Evolutionary conservation across 2,113 vertebrate species (phyloP), one percentile per base, ranked within the genome.

Genomic region (Nasalis larvatus): DNA sequence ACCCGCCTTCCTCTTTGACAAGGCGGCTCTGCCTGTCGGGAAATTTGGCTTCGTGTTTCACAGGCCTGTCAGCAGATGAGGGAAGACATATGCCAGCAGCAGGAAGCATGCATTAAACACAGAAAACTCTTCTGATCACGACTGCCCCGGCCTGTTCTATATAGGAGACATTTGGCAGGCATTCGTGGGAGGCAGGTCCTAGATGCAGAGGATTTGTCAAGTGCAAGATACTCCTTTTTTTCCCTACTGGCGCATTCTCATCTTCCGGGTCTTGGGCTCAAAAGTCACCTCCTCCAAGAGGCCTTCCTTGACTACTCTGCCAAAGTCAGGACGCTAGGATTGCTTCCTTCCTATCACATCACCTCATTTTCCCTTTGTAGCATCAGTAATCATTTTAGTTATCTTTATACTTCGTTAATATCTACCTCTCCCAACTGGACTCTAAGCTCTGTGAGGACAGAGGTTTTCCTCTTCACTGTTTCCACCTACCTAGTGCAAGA

Each of bases 51-150:
- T 32, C 71, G 82, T 30, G 90, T 68, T 94, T 66, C 86, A 4
- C 90, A 95, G 90, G 76, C 87, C 63, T 84, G 76, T 96, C 60
- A n/a, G 60, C 86, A 63, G 11, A 86, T n/a, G 71, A 90, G 84
- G 85, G 21, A 9, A 95, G 93, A 92, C 91, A 56, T 42, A 81
- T 80, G 82, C 80, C 49, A 18, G 80, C 47, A 11, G 45, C 58
- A 23, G 78, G 83, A 95, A 68, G 45, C 42, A 30, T 2, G 52
- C 52, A 7, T 30, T n/a, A 21, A 74, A 81, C 77, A 49, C 20
- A 32, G 89, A 91, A 52, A 60, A 47, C 23, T 45, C 86, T 81
- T 88, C 69, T 30, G 60, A 54, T 86, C 54, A 23, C 0, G 0
- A 30, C 11, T 58, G 21, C 18, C 25, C 17, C 0, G 14, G 60